Evolutionary conservation across 2,113 vertebrate genomes (phyloP).

Genomic region (Aix galericulata): DNA sequence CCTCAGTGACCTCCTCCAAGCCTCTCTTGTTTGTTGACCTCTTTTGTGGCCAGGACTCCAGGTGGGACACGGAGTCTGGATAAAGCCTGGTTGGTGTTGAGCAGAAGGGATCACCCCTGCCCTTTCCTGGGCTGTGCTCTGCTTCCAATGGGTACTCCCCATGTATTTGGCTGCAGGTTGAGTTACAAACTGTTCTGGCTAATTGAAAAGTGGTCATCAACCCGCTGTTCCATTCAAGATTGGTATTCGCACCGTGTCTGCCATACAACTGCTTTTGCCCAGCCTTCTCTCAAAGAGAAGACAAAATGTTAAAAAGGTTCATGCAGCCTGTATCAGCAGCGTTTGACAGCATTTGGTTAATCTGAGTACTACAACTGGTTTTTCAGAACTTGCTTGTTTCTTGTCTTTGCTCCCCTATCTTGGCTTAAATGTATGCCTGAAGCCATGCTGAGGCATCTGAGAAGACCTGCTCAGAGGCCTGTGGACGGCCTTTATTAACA

Average conservation of each 20-base stretch:
- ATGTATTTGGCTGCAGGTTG: too few species aligned
- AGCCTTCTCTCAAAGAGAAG: not conserved
- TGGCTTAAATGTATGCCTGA: not conserved
- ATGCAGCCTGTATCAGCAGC: not conserved
- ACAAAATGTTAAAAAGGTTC: not conserved
- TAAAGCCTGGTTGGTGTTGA: too few species aligned
- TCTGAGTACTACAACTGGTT: not conserved
- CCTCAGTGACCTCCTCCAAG: too few species aligned
- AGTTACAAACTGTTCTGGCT: too few species aligned
- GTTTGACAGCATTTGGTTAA: not conserved
- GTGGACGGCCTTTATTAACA: not conserved
- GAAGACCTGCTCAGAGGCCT: not conserved
- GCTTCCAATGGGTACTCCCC: too few species aligned
- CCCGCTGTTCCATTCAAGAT: too few species aligned
- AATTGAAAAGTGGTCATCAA: not conserved
- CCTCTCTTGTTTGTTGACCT: too few species aligned
- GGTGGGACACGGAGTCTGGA: too few species aligned
- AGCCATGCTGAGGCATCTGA: not conserved
- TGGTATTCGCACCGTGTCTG: not conserved
- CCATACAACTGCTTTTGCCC: too few species aligned
- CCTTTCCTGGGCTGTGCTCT: too few species aligned
- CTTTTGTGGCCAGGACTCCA: too few species aligned
- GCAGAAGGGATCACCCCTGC: too few species aligned
- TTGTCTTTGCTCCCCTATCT: not conserved
- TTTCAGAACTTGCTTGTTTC: not conserved